A percentile compares a stretch with the other conserved stretches of the same genome.
These are phyloP conservation scores for Siderastrea radians DNA, from an alignment of 92 coral and sea anemone species.

Conservation along the genomic window DNA sequence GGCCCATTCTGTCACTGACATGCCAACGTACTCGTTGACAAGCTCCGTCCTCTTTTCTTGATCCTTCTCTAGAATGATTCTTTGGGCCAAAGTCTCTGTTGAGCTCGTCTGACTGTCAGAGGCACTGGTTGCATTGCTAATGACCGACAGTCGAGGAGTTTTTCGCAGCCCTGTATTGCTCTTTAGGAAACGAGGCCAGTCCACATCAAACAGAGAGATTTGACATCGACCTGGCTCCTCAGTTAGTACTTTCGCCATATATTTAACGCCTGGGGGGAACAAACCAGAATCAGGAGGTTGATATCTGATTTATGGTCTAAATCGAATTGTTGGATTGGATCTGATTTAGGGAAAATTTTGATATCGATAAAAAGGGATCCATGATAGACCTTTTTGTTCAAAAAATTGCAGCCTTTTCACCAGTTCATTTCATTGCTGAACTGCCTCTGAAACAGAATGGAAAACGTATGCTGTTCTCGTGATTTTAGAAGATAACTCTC, in stretches of 20 bases:
- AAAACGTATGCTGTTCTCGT: too few relatives aligned
- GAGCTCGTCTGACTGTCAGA: slow-evolving; percentile 1
- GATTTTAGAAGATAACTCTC: too few relatives aligned
- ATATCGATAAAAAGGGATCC: too few relatives aligned
- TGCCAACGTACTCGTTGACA: slow-evolving; percentile 57
- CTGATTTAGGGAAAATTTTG: too few relatives aligned
- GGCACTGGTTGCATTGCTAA: slow-evolving; percentile 22
- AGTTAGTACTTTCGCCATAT: slow-evolving; percentile 70
- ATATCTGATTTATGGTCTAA: not conserved
- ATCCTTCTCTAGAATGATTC: slow-evolving; percentile 52
- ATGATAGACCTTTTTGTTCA: too few relatives aligned
- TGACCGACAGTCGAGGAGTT: slow-evolving; percentile 43
- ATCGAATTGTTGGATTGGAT: too few relatives aligned
- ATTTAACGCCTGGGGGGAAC: slow-evolving; percentile 26
- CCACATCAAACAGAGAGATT: slow-evolving; percentile 56
- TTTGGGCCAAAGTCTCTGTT: slow-evolving; percentile 46
- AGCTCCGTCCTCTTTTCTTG: slow-evolving; percentile 46
- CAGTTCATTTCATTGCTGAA: too few relatives aligned
- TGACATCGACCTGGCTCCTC: slow-evolving; percentile 66
- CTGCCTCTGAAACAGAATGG: too few relatives aligned
- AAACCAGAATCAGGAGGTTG: not conserved
- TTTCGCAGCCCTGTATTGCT: slow-evolving; percentile 18
- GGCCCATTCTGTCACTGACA: slow-evolving; percentile 63
- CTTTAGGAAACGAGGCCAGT: slow-evolving; percentile 73
- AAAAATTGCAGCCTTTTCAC: too few relatives aligned